Percentiles rank a stretch among this genome's conserved stretches.
Conservation (phyloP, 2,113 vertebrate genomes). For the Nothocercus nigrocapillus region DNA sequence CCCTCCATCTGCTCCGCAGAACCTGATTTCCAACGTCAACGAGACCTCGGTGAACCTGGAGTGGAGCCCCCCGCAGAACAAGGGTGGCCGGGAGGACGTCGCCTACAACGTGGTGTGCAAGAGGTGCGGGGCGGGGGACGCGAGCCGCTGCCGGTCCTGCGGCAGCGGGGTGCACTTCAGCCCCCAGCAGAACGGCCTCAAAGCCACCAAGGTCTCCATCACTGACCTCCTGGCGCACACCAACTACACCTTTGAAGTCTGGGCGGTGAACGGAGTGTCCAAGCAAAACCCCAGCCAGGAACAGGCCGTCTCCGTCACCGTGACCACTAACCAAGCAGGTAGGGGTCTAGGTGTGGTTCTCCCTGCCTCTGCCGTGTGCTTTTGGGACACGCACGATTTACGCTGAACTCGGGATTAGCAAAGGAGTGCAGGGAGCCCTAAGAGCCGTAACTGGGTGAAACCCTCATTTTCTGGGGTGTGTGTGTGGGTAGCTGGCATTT, state of each 20-base stretch:
- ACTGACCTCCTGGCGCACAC: slow-evolving; percentile 97
- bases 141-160: slow-evolving; percentile 87
- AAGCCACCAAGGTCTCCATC: slow-evolving; percentile 90
- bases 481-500: background rate
- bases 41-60: slow-evolving; percentile 98
- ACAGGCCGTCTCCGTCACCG: slow-evolving; percentile 93
- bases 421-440: background rate
- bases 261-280: slow-evolving; percentile 96
- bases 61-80: slow-evolving; percentile 91
- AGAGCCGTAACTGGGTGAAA: background rate
- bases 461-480: slow-evolving; percentile 30
- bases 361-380: background rate
- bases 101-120: slow-evolving; percentile 95
- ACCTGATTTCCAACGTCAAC: slow-evolving; percentile 97
- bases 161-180: slow-evolving; percentile 92
- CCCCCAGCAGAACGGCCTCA: slow-evolving; percentile 91
- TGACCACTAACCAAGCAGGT: slow-evolving; percentile 99
- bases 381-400: background rate
- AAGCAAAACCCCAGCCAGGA: slow-evolving; percentile 90
- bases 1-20: slow-evolving; percentile 91
- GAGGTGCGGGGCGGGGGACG: slow-evolving; percentile 84
- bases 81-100: slow-evolving; percentile 91
- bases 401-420: background rate
- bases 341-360: slow-evolving; percentile 45
- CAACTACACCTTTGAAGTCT: slow-evolving; percentile 98